Evolutionary conservation across 2,888 invertebrate species (phyloP), one percentile per base, ranked within the genome.

Genomic region (Microplitis manilae): DNA sequence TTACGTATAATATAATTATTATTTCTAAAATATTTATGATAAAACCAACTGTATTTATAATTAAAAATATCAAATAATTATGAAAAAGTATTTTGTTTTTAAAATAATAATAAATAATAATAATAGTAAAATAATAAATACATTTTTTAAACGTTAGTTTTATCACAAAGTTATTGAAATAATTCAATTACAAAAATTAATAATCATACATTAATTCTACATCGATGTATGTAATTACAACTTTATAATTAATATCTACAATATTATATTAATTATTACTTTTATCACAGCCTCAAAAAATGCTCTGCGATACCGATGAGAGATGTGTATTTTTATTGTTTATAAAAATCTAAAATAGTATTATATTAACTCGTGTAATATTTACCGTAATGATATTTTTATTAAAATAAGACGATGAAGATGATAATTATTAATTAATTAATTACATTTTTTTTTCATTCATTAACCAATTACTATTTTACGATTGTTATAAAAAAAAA

Each of bases 401-500:
- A 5, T 9, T 9, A 13, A 5, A 41, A 59, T 17, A 30, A 20
- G 13, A 69, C 13, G 30, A 50, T 69, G 7, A 9, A 15, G 6
- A 50, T 7, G 9, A 41, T n/a, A 15, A 68, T 6, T 50, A 15
- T 40, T 30, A 30, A 30, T 50, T 50, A 50, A 50, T 50, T 50
- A 50, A 50, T 50, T 50, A 50, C 30, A 30, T 30, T 30, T 30
- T 68, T 15, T 15, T 71, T 30, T 30, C 2, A 30, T 30, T 30
- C 30, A 71, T 67, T 68, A 50, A 75, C 76, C 70, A 20, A 62
- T 65, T 70, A 68, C 62, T 75, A 20, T 73, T 59, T 50, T 61
- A 59, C 64, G 15, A 41, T 69, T 64, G 9, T 2, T 50, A 13
- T 69, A 20, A 67, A 8, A 13, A 67, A 67, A 67, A 5, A 4